Evolutionary conservation across 2,797 vertebrate species (phyloP).

Genomic region (Peromyscus eremicus): DNA sequence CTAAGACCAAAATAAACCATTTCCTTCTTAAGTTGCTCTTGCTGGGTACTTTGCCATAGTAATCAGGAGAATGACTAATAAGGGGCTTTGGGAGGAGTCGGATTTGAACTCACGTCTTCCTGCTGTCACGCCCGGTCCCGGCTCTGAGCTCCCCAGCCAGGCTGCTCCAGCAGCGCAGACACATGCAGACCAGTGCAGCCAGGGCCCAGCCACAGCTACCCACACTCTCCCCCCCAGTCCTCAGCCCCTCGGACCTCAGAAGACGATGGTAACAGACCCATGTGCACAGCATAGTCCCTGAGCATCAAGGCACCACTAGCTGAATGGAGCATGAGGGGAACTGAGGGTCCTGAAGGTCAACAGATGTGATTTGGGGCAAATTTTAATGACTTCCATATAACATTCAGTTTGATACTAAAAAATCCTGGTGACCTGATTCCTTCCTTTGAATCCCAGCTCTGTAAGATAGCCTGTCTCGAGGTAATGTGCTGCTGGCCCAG

Average conservation of each 20-base stretch:
- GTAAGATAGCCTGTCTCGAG: constrained; percentile 76
- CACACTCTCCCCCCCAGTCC: neutral
- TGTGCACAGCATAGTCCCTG: neutral
- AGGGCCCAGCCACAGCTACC: neutral
- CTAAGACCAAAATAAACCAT: neutral
- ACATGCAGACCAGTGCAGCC: neutral
- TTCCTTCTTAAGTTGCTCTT: neutral
- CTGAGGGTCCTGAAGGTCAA: neutral
- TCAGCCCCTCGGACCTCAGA: neutral
- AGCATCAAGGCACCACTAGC: neutral
- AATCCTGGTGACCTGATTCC: constrained; percentile 69
- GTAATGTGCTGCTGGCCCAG: constrained; percentile 81
- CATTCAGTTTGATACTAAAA: constrained; percentile 69
- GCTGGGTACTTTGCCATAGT: neutral
- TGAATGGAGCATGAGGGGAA: neutral
- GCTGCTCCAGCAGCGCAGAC: neutral
- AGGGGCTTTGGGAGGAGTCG: neutral
- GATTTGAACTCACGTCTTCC: neutral
- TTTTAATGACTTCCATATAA: constrained; percentile 38
- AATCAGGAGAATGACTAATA: neutral
- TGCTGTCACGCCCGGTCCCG: neutral
- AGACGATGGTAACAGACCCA: neutral
- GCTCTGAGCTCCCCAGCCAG: neutral
- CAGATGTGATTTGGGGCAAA: neutral
- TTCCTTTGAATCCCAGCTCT: constrained; percentile 77